A percentile compares a stretch with the other conserved stretches of the same genome.
Evolutionary conservation across 2,113 vertebrate species (phyloP).

Genomic region (Meriones unguiculatus): DNA sequence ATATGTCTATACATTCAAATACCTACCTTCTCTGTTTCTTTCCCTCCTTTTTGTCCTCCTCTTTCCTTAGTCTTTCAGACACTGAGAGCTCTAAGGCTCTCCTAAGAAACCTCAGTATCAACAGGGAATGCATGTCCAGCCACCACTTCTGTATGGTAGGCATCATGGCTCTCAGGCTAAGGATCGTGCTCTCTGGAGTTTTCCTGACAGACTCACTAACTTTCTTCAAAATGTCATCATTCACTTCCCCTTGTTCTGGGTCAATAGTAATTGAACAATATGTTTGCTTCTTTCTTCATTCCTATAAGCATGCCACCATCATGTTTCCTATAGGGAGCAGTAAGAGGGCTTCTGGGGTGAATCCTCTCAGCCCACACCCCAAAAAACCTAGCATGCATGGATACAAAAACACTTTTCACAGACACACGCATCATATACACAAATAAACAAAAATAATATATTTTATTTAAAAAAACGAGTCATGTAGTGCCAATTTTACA

Average conservation of each 20-base stretch:
- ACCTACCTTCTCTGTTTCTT: not conserved
- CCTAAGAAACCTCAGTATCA: not conserved
- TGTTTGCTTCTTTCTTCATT: not conserved
- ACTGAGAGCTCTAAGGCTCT: not conserved
- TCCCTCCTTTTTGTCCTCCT: not conserved
- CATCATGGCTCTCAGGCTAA: not conserved
- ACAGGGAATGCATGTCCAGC: not conserved
- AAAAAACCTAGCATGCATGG: not conserved
- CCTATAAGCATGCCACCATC: not conserved
- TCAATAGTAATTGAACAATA: not conserved
- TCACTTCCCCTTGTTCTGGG: not conserved
- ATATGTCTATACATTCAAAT: not conserved
- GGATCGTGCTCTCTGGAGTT: not conserved
- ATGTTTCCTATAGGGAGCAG: no score
- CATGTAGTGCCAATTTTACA: not conserved
- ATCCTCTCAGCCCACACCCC: not conserved
- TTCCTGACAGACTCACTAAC: not conserved
- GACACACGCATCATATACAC: not conserved
- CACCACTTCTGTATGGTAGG: not conserved
- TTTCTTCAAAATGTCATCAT: not conserved
- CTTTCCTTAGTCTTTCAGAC: not conserved
- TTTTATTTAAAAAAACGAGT: not conserved
- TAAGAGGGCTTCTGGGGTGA: not conserved
- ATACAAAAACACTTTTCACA: not conserved
- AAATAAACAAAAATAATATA: not conserved